Evolutionary conservation across 2,797 vertebrate species (phyloP).

Genomic region (Bovichtus variegatus): DNA sequence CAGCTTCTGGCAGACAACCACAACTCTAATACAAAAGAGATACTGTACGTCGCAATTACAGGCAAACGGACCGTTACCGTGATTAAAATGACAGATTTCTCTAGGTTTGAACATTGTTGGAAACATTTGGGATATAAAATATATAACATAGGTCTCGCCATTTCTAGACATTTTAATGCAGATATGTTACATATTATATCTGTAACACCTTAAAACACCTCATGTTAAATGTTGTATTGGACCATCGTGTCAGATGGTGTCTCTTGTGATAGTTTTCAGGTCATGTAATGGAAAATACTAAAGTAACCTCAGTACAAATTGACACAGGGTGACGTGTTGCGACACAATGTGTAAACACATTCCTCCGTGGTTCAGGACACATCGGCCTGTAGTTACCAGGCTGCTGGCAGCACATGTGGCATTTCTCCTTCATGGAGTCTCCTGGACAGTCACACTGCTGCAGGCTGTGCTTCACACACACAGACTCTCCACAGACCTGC

Average conservation of each 20-base stretch:
- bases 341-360: slow-evolving; percentile 63
- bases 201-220: not conserved
- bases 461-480: slow-evolving; percentile 79
- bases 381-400: slow-evolving; percentile 77
- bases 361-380: slow-evolving; percentile 32
- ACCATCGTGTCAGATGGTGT: not conserved
- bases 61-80: too few relatives aligned
- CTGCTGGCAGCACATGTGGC: slow-evolving; percentile 87
- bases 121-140: too few relatives aligned
- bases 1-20: too few relatives aligned
- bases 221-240: too few relatives aligned
- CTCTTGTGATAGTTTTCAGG: not conserved
- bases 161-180: too few relatives aligned
- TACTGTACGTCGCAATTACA: too few relatives aligned
- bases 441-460: slow-evolving; percentile 85
- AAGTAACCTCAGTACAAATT: slow-evolving; percentile 42
- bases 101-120: too few relatives aligned
- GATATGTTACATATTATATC: too few relatives aligned
- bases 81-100: too few relatives aligned
- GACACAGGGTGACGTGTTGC: slow-evolving; percentile 41
- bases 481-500: slow-evolving; percentile 81
- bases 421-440: slow-evolving; percentile 80
- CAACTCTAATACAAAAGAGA: too few relatives aligned
- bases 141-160: too few relatives aligned
- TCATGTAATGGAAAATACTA: slow-evolving; percentile 28